Evolutionary conservation across 1,140 invertebrate genomes (phyloP), one percentile per base, ranked within the genome.

Genomic region (Macrocentrus cingulum): DNA sequence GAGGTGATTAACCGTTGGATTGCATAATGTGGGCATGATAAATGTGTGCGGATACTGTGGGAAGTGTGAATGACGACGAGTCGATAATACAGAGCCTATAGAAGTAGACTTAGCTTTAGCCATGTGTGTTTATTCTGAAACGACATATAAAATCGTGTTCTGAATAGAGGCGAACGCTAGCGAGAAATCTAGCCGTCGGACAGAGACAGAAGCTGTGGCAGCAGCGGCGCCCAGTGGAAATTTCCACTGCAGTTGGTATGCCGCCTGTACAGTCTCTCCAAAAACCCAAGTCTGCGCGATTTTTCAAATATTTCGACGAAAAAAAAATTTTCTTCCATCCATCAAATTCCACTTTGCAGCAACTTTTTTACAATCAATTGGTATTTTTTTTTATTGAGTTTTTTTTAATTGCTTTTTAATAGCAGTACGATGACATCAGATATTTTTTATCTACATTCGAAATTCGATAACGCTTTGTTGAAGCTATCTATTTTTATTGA

Each of bases 221-320:
- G 55, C 13, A 57, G 32, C 23, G 29, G 46, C 36, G 32, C 63
- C 59, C 66, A 67, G 64, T 71, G 71, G 72, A 74, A 74, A 74
- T 72, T 74, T 74, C 72, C 72, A 72, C 68, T 72, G 64, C 69
- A 74, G 70, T 74, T 72, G 66, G 68, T 64, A 72, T 69, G 66
- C 66, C 63, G 62, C 59, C 63, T 46, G 72, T 74, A 74, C 72
- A 74, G 70, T 74, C 70, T 45, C 54, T 51, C 48, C 54, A 64
- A 68, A 74, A 74, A 72, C n/a, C n/a, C n/a, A n/a, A n/a, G n/a
- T n/a, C n/a, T n/a, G n/a, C n/a, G n/a, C n/a, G n/a, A n/a, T n/a
- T n/a, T n/a, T n/a, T n/a, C n/a, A n/a, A n/a, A n/a, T n/a, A n/a
- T n/a, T n/a, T n/a, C n/a, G n/a, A n/a, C n/a, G n/a, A n/a, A n/a